A percentile compares a stretch with the other conserved stretches of the same genome.
Conservation (phyloP, 1,140 invertebrate genomes). For the Eufriesea mexicana region DNA sequence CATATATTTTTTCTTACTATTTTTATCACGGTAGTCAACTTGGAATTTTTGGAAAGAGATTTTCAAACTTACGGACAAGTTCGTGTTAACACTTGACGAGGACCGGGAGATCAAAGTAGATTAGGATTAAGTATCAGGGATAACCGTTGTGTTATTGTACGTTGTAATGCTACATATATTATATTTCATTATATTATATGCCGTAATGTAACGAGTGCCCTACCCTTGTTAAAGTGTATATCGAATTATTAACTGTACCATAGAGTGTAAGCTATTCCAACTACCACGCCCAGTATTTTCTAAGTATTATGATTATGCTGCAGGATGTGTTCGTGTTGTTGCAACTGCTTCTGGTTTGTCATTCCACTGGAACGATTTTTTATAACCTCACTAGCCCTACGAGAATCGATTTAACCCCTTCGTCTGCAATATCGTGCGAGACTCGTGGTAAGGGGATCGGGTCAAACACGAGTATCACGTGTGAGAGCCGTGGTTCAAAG, state of each 20-base stretch:
- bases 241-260: slow-evolving; percentile 70
- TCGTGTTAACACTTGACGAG: slow-evolving; percentile 9
- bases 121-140: slow-evolving; percentile 56
- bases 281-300: slow-evolving; percentile 77
- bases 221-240: slow-evolving; percentile 64
- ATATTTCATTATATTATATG: slow-evolving; percentile 59
- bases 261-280: slow-evolving; percentile 71
- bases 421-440: no score
- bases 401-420: no score
- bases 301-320: slow-evolving; percentile 69
- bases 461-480: no score
- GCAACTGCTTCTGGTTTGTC: slow-evolving; percentile 3
- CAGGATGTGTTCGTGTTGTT: slow-evolving; percentile 43
- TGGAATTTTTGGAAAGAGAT: not conserved
- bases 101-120: slow-evolving; percentile 27
- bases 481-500: no score
- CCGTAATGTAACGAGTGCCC: slow-evolving; percentile 63
- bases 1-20: not conserved
- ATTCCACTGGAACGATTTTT: not conserved
- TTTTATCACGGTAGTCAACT: not conserved
- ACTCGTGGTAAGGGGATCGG: no score
- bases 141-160: slow-evolving; percentile 56
- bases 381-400: not conserved
- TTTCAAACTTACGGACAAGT: slow-evolving; percentile 17
- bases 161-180: slow-evolving; percentile 59